These are phyloP conservation scores for Phacellophora camtschatica DNA, from an alignment of 30 jellyfish, hydroid and myxozoan species.

Conservation along the genomic window DNA sequence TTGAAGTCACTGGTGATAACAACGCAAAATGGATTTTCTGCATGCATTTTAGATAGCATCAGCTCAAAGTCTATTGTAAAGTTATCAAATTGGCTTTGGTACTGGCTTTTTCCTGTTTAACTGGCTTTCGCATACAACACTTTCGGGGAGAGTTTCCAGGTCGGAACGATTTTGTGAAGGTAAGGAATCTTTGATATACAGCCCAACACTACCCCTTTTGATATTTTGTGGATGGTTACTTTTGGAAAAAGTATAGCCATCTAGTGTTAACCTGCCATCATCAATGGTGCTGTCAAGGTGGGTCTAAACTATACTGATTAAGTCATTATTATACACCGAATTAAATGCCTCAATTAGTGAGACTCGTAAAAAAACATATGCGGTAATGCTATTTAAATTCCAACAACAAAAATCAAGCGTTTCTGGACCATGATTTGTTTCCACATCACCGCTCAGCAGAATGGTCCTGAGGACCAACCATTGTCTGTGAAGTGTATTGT, in stretches of 20 bases:
- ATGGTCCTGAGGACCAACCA: background rate
- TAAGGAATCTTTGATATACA: slow-evolving; percentile 2
- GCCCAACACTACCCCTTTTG: slow-evolving; percentile 24
- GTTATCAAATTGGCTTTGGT: background rate
- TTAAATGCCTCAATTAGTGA: slow-evolving; percentile 9
- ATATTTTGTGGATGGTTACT: slow-evolving; percentile 16
- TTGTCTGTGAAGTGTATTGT: background rate
- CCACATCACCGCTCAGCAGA: background rate
- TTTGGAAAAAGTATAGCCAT: background rate
- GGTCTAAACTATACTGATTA: background rate
- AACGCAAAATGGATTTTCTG: slow-evolving; percentile 19
- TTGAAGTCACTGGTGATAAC: slow-evolving; percentile 23
- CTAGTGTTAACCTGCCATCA: background rate
- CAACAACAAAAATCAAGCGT: background rate
- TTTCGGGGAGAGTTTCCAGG: slow-evolving; percentile 25
- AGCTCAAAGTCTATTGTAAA: slow-evolving; percentile 12
- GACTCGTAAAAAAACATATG: slow-evolving; percentile 23
- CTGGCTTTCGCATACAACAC: slow-evolving; percentile 39
- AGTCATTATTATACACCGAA: slow-evolving; percentile 10
- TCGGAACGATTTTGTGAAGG: slow-evolving; percentile 29
- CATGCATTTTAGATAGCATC: slow-evolving; percentile 1
- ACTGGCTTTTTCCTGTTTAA: slow-evolving; percentile 17
- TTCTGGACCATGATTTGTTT: slow-evolving; percentile 3
- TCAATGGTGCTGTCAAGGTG: too few species aligned
- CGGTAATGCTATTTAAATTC: slow-evolving; percentile 44